Evolutionary conservation across 2,113 vertebrate species (phyloP).

Genomic region (Merops nubicus): DNA sequence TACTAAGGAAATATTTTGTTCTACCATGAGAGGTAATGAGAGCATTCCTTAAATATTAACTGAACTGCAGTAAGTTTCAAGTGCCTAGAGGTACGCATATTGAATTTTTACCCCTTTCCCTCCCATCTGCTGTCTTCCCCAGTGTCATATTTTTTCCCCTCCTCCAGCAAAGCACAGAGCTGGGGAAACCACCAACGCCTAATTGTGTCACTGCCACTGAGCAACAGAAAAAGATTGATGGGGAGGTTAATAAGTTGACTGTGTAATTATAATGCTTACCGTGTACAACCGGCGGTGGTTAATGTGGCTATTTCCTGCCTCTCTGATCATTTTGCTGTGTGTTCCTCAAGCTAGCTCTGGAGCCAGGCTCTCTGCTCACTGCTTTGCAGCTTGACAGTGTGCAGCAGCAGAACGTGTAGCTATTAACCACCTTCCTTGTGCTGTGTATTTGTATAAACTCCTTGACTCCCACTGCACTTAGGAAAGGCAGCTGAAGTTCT

Average conservation of each 20-base stretch:
- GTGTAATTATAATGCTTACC: not conserved
- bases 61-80: not conserved
- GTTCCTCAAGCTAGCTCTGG: not conserved
- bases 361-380: not conserved
- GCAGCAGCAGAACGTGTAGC: not conserved
- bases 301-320: constrained; percentile 26
- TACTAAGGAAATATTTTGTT: not conserved
- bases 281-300: not conserved
- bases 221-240: not conserved
- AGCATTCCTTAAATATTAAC: not conserved
- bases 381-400: not conserved
- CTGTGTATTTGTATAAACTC: constrained; percentile 16
- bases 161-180: not conserved
- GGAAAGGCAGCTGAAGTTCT: not conserved
- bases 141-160: not conserved
- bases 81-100: not conserved
- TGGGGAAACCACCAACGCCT: not conserved
- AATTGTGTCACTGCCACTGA: not conserved
- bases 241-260: constrained; percentile 53
- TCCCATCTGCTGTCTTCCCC: not conserved
- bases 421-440: not conserved
- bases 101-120: constrained; percentile 4
- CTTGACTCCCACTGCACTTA: not conserved
- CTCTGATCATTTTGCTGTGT: not conserved
- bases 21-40: not conserved